These are phyloP conservation scores for Scartelaos histophorus DNA, from an alignment of 2,113 vertebrate genomes.

Conservation along the genomic window DNA sequence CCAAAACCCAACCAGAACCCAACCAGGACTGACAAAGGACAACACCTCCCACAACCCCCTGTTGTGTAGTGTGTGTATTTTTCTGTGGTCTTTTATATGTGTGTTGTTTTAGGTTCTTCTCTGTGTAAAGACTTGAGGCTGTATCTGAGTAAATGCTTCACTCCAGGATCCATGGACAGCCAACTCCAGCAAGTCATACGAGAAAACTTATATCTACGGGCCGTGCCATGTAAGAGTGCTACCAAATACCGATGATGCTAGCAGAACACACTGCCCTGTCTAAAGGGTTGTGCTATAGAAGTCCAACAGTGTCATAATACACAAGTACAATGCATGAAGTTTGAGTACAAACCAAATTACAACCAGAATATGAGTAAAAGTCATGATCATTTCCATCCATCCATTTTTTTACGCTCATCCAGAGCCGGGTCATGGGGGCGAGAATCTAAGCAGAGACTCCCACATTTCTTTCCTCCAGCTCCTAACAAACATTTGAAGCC, in stretches of 20 bases:
- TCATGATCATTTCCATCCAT: too few relatives aligned
- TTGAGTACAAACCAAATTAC: too few relatives aligned
- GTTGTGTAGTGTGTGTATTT: constrained; percentile 11
- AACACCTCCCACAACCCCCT: background rate
- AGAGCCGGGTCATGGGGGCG: too few relatives aligned
- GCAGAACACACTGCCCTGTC: constrained; percentile 5
- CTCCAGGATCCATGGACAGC: constrained; percentile 78
- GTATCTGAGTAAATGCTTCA: constrained; percentile 82
- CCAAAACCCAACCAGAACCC: background rate
- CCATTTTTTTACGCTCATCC: too few relatives aligned
- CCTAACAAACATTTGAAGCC: too few relatives aligned
- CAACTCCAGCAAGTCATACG: constrained; percentile 81
- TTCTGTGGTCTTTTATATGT: constrained; percentile 11
- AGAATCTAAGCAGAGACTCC: too few relatives aligned
- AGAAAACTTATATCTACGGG: constrained; percentile 80
- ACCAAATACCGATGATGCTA: background rate
- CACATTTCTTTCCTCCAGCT: too few relatives aligned
- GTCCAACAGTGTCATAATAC: background rate
- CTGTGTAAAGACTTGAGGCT: constrained; percentile 81
- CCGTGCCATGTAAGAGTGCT: constrained; percentile 71
- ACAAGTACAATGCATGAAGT: too few relatives aligned
- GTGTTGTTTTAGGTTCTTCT: constrained; percentile 65
- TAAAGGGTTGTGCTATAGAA: background rate
- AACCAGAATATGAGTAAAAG: too few relatives aligned
- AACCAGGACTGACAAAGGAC: background rate